Evolutionary conservation across 2,113 vertebrate genomes (phyloP), one percentile per base, ranked within the genome.

Genomic region (Pycnonotus jocosus): DNA sequence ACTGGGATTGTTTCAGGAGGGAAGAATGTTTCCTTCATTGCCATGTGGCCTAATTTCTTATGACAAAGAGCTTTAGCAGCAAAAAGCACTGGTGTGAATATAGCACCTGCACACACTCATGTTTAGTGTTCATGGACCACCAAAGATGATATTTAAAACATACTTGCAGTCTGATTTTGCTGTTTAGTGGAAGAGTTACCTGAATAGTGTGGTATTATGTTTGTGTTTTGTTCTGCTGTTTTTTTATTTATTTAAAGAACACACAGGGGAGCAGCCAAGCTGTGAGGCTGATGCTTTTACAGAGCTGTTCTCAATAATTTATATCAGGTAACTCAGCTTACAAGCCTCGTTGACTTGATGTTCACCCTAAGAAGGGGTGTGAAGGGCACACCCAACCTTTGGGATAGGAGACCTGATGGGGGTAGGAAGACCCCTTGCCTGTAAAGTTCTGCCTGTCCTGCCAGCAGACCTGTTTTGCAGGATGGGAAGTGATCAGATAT

Each of bases 1-100:
- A 42, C 44, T 79, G 70, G 56, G 72, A 93, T 91, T 95, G 73
- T 92, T 96, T 92, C 40, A 70, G 66, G 47, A 87, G 6, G 48
- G 77, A 81, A 40, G 60, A 86, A 84, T 88, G 25, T 86, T 97
- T 95, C 51, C 72, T 92, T 96, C 73, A 12, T 92, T 89, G 56
- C 81, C 62, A 25, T 18, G 72, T 93, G 54, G 47, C 88, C 81
- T 97, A 88, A 91, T 93, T 94, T 93, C 92, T 80, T 92, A 40
- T 51, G 79, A 91, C 79, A 92, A 91, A 90, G 86, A 83, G 76
- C 90, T 94, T 62, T n/a, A 64, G 84, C 72, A 86, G 50, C 86
- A 92, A 60, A 88, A 95, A 53, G 6, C 53, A 40, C n/a, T 91
- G 51, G 22, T 78, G 68, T 83, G 73, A 76, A 33, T 81, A 15